Evolutionary conservation across 2,113 vertebrate species (phyloP).

Genomic region (Ginglymostoma cirratum): DNA sequence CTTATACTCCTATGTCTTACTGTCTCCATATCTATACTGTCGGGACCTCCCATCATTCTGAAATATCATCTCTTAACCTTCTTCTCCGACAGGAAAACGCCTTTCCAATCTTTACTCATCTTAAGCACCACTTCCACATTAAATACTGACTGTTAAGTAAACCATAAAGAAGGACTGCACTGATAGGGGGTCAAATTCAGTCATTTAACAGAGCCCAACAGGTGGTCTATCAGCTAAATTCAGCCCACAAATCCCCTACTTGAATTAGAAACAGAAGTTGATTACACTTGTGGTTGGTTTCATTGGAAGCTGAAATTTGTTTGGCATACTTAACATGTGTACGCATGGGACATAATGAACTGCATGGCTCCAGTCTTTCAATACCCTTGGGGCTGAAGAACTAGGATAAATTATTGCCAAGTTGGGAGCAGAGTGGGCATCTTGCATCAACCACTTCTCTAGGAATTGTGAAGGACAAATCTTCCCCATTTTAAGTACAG

Average conservation of each 20-base stretch:
- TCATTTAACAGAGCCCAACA: background rate
- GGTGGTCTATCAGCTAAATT: background rate
- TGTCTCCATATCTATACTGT: too few species aligned
- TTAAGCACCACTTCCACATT: too few species aligned
- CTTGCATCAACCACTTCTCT: background rate
- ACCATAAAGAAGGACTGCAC: background rate
- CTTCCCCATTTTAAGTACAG: background rate
- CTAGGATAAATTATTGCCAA: background rate
- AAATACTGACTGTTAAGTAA: background rate
- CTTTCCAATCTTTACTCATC: too few species aligned
- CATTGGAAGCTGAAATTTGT: background rate
- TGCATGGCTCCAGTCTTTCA: background rate
- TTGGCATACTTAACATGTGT: background rate
- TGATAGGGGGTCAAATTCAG: background rate
- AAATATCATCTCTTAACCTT: too few species aligned
- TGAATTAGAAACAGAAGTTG: background rate
- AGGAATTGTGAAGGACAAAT: background rate
- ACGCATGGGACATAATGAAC: background rate
- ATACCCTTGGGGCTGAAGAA: background rate
- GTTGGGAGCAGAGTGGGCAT: background rate
- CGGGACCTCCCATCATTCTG: too few species aligned
- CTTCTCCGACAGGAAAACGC: too few species aligned
- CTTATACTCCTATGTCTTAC: too few species aligned
- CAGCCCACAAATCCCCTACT: background rate
- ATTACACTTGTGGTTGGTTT: background rate